Conservation (phyloP, 2,797 vertebrate genomes). For the Prionace glauca region DNA sequence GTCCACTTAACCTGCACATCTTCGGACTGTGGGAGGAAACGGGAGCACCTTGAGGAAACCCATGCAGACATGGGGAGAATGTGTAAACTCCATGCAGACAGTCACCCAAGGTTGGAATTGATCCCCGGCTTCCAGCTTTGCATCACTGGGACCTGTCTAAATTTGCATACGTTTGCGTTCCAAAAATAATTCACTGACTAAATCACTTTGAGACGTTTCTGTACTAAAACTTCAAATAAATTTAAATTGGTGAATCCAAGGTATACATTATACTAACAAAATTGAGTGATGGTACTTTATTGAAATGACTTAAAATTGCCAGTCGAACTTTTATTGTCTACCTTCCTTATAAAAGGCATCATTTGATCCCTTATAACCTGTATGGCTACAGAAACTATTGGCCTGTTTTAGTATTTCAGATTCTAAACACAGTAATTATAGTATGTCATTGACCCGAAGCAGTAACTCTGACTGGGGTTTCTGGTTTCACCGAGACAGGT, state of each 20-base stretch:
- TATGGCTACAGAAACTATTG: background rate
- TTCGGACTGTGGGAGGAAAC: too few species aligned
- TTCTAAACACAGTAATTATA: background rate
- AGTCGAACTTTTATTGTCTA: background rate
- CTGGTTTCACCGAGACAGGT: too few species aligned
- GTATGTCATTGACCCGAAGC: too few species aligned
- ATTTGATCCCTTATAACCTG: too few species aligned
- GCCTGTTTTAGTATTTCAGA: background rate
- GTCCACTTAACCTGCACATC: too few species aligned
- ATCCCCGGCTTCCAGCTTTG: background rate
- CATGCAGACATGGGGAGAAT: too few species aligned
- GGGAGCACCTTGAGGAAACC: too few species aligned
- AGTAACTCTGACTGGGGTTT: too few species aligned
- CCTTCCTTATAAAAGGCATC: background rate
- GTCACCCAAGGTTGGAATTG: too few species aligned
- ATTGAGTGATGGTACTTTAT: background rate
- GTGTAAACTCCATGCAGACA: too few species aligned
- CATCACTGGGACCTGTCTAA: background rate
- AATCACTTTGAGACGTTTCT: background rate
- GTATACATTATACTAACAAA: background rate
- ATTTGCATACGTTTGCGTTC: background rate
- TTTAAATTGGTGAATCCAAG: background rate
- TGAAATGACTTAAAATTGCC: background rate
- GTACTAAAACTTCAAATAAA: background rate
- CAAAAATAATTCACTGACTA: background rate